Evolutionary conservation across 2,888 invertebrate species (phyloP).

Genomic region (Drosophila multiciliata): DNA sequence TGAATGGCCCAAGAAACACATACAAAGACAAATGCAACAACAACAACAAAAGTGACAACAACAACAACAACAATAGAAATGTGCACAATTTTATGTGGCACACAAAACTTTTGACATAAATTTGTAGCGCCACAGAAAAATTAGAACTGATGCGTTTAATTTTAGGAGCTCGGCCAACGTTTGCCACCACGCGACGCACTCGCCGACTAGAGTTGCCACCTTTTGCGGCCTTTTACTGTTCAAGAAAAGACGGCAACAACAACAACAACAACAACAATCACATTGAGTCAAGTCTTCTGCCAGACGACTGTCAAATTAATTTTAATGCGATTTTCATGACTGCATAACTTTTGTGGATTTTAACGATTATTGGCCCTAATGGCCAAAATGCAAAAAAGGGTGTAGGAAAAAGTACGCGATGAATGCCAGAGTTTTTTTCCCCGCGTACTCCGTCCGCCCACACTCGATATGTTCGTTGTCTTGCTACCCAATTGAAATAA

Average conservation of each 20-base stretch:
- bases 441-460: not conserved
- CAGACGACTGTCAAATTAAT: slow-evolving; percentile 78
- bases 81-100: slow-evolving; percentile 57
- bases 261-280: slow-evolving; percentile 26
- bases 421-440: not conserved
- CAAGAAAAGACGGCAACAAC: slow-evolving; percentile 16
- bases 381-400: slow-evolving; percentile 53
- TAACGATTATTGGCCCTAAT: slow-evolving; percentile 80
- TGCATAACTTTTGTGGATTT: slow-evolving; percentile 74
- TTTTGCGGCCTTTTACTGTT: slow-evolving; percentile 37
- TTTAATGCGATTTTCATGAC: slow-evolving; percentile 80
- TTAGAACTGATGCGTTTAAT: slow-evolving; percentile 69
- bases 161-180: slow-evolving; percentile 5
- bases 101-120: slow-evolving; percentile 79
- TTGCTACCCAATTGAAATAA: slow-evolving; percentile 61
- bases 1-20: slow-evolving; percentile 44
- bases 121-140: slow-evolving; percentile 59
- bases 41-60: slow-evolving; percentile 14
- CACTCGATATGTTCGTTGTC: not conserved
- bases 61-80: slow-evolving; percentile 29
- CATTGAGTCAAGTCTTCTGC: slow-evolving; percentile 42
- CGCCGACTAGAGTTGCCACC: slow-evolving; percentile 61
- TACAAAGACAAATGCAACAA: slow-evolving; percentile 17
- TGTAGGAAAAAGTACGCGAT: not conserved
- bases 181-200: not conserved